A percentile compares a stretch with the other conserved stretches of the same genome.
Conservation (phyloP, 2,888 invertebrate species). For the Clostera curtula region DNA sequence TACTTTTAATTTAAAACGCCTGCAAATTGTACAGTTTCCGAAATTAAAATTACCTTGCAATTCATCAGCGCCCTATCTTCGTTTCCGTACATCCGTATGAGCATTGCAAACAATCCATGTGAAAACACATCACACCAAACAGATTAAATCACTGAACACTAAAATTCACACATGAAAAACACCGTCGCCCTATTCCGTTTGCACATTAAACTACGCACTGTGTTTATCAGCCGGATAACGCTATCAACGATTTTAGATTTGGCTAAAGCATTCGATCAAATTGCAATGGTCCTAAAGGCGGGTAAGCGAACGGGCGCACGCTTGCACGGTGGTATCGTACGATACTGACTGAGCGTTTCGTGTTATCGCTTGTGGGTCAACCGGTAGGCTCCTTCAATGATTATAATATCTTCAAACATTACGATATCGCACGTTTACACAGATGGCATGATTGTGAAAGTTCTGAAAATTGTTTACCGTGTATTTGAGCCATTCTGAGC, state of each 20-base stretch:
- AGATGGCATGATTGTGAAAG: slow-evolving; percentile 32
- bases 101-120: slow-evolving; percentile 32
- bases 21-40: neutral
- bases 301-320: slow-evolving; percentile 15
- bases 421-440: slow-evolving; percentile 25
- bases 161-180: slow-evolving; percentile 20
- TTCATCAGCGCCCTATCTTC: slow-evolving; percentile 40
- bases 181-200: too few species aligned
- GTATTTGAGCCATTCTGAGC: too few species aligned
- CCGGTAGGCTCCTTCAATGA: slow-evolving; percentile 31
- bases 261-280: slow-evolving; percentile 7
- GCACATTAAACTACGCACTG: neutral
- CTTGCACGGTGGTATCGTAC: slow-evolving; percentile 10
- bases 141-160: slow-evolving; percentile 24
- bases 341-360: slow-evolving; percentile 20
- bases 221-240: neutral
- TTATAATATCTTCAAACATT: slow-evolving; percentile 35
- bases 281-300: slow-evolving; percentile 6
- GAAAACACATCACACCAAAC: slow-evolving; percentile 13
- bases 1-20: too few species aligned
- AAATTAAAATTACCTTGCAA: slow-evolving; percentile 37
- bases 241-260: slow-evolving; percentile 4
- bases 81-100: slow-evolving; percentile 44
- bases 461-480: too few species aligned
- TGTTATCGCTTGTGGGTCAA: slow-evolving; percentile 42